Base-by-base conservation (phyloP, 2,113 vertebrate genomes). In the Neogobius melanostomus region DNA sequence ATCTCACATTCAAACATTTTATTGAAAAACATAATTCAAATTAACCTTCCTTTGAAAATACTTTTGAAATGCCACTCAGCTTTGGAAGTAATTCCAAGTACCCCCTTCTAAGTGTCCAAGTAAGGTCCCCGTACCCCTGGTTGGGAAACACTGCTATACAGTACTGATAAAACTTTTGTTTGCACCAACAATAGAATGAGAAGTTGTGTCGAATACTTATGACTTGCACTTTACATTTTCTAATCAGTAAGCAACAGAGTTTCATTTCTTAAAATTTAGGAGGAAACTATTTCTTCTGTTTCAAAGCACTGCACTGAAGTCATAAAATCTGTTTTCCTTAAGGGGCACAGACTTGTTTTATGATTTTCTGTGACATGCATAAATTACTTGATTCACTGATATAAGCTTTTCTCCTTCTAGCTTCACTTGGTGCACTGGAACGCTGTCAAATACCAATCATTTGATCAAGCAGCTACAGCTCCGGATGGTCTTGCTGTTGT, bases 371-470 rank as follows among this genome's bases (percentile, higher is more conserved):
- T 11, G 5, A 51, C 11, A 51, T 36, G 28, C 28, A 47, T 47
- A 8, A 47, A 7, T 59, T 11, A 42, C 11, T 12, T 8, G 10
- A 42, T 7, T 6, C 56, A 59, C 36, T 61, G 36, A 61, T 45
- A 4, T n/a, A 61, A n/a, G 11, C 16, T 66, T n/a, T 52, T 51
- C 65, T 56, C 9, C 66, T 66, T 76, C 0, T 74, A 99, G 98
- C 95, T 99, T 66, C 98, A 99, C 85, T 93, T 99, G 79, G 98
- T 99, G 67, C 98, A 99, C 65, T 99, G 97, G 97, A 97, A 99
- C 49, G 95, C 95, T 61, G 93, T 89, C 72, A 96, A 96, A 70
- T 97, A 97, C 80, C 87, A 91, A 73, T 92, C 94, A 4, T 98
- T 97, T 85, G 93, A 86, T 64, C 96, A 98, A 63, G 97, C 98